Evolutionary conservation across 2,797 vertebrate genomes (phyloP), one percentile per base, ranked within the genome.

Genomic region (Diplodus puntazzo): DNA sequence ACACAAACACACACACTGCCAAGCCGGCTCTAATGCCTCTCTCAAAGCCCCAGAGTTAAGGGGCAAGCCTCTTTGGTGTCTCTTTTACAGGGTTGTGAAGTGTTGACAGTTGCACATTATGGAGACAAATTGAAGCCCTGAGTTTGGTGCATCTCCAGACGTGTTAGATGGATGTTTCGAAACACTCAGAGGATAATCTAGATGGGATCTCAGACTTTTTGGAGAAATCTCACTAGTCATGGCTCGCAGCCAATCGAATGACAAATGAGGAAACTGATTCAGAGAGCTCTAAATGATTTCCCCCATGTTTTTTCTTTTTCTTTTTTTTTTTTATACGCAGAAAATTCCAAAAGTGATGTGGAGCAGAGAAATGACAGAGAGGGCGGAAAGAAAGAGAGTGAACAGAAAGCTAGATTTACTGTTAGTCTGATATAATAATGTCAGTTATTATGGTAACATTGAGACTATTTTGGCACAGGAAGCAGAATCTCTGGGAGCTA

Each of bases 91-190:
- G 67, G 11, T 55, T 84, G 54, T 78, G 71, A 87, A 88, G 90
- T 74, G 88, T 77, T 89, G 91, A 93, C 91, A 92, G 90, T 83
- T 67, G 69, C 80, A 79, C 62, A 81, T 86, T 91, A 91, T 77
- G 68, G 80, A 91, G 90, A 94, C 89, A 90, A 89, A 93, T 91
- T 79, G 87, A 84, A 71, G 75, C 70, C 48, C 66, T 0, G 76
- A 72, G 77, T 79, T 79, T 34, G 78, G 69, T 75, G 79, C 55
- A 20, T 84, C 71, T 85, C 80, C 70, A 73, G 80, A 73, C 67
- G 52, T 69, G 20, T 7, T 64, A 69, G 80, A 87, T 64, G 62
- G 79, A 88, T 82, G 77, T 78, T 78, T 78, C 25, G 76, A 80
- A 90, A 87, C 77, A 79, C 72, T 73, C 34, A 0, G 39, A 60